Conservation (phyloP, 1,140 invertebrate species). For the Agrilus planipennis region DNA sequence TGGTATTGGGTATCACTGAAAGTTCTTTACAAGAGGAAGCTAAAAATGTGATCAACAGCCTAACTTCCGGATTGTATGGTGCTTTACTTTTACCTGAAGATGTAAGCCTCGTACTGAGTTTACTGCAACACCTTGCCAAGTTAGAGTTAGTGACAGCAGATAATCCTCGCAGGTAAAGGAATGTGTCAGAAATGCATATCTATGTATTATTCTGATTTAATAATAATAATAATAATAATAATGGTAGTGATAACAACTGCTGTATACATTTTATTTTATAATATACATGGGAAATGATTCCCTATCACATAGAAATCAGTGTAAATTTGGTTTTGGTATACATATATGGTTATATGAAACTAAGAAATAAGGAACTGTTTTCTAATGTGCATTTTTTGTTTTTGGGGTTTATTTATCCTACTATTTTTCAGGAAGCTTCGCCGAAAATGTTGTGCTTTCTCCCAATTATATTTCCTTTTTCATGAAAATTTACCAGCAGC, state of each 20-base stretch:
- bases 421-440: too few species aligned
- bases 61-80: constrained; percentile 75
- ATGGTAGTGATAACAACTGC: constrained; percentile 2
- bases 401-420: too few species aligned
- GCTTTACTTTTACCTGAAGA: constrained; percentile 72
- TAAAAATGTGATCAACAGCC: constrained; percentile 44
- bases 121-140: constrained; percentile 71
- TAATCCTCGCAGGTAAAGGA: constrained; percentile 69
- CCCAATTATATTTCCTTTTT: constrained; percentile 78
- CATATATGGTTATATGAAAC: too few species aligned
- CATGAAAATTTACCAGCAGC: constrained; percentile 84
- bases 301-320: constrained; percentile 52
- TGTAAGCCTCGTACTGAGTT: constrained; percentile 60
- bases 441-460: constrained; percentile 78
- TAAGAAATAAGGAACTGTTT: too few species aligned
- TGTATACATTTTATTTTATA: constrained; percentile 6
- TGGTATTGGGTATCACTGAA: constrained; percentile 60
- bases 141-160: constrained; percentile 69
- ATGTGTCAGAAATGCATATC: too few species aligned
- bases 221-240: constrained; percentile 6
- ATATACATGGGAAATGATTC: constrained; percentile 11
- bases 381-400: too few species aligned
- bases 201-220: neutral
- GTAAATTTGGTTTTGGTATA: too few species aligned
- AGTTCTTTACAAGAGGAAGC: constrained; percentile 26